A percentile compares a stretch with the other conserved stretches of the same genome.
Conservation (phyloP, 2,113 vertebrate genomes). For the Erythrocercus mccallii region DNA sequence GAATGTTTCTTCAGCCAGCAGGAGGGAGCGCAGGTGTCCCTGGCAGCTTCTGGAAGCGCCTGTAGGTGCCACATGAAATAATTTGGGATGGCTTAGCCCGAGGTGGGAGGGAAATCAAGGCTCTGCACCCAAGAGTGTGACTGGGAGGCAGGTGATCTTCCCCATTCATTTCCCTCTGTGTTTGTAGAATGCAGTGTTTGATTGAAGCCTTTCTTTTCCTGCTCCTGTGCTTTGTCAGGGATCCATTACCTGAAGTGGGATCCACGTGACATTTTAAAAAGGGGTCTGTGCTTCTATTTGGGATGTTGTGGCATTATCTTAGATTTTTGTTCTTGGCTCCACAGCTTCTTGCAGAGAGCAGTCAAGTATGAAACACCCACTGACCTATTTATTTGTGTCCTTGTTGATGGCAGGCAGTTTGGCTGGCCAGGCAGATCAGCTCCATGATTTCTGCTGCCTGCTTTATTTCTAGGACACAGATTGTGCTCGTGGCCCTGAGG, state of each 20-base stretch:
- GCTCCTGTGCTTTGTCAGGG: neutral
- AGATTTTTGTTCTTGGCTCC: neutral
- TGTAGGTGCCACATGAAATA: neutral
- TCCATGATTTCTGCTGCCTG: neutral
- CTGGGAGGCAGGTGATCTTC: neutral
- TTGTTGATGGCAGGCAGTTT: neutral
- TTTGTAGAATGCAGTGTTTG: neutral
- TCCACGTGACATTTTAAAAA: fast-evolving
- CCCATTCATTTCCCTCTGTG: neutral
- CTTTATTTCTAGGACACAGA: neutral
- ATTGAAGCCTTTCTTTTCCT: neutral
- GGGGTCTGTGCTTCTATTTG: neutral
- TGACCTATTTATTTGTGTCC: constrained; percentile 40
- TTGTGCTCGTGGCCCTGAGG: neutral
- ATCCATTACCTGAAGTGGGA: neutral
- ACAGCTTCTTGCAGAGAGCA: neutral
- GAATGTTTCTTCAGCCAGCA: neutral
- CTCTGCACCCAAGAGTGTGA: neutral
- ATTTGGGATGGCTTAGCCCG: neutral
- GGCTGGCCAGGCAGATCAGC: neutral
- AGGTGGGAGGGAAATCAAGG: neutral
- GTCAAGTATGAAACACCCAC: constrained; percentile 18
- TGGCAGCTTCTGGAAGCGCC: neutral
- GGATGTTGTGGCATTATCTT: neutral
- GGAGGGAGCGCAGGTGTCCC: neutral